phyloP scores from a whole-genome alignment of 64 coral and sea anemone genomes.

The Actinia tenebrosa region DNA sequence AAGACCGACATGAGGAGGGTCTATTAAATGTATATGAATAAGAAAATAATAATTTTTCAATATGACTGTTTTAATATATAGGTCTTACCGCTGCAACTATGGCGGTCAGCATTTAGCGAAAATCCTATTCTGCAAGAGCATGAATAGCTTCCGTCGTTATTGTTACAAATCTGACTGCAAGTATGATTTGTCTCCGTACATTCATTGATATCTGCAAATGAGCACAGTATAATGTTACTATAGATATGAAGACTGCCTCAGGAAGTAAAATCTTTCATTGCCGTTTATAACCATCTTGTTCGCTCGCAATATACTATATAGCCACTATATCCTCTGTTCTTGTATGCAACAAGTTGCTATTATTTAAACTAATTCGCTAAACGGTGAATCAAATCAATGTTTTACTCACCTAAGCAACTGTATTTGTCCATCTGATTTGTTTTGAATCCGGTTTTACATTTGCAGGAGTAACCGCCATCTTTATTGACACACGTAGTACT shows the following conservation, averaged over 20 bases:
- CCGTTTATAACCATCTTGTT: too few species aligned
- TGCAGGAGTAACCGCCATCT: constrained; percentile 6
- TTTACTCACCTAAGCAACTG: background rate
- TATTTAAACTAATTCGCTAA: background rate
- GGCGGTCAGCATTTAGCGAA: background rate
- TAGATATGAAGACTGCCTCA: too few species aligned
- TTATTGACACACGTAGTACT: constrained; percentile 21
- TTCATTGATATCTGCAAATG: constrained; percentile 25
- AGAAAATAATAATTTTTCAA: too few species aligned
- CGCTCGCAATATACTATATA: background rate
- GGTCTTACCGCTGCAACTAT: constrained; percentile 20
- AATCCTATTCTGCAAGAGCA: constrained; percentile 29
- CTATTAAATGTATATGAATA: too few species aligned
- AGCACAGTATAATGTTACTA: background rate
- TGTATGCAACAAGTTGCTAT: too few species aligned
- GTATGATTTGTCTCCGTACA: background rate
- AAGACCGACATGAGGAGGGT: too few species aligned
- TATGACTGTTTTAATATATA: too few species aligned
- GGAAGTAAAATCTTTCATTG: too few species aligned
- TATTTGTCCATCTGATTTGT: background rate
- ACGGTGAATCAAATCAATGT: background rate
- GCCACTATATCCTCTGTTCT: too few species aligned
- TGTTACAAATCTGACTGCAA: constrained; percentile 32
- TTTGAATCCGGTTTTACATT: constrained; percentile 21
- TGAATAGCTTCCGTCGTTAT: constrained; percentile 11